Base-by-base conservation (phyloP, 2,797 vertebrate genomes). In the Pantherophis vulpinus region DNA sequence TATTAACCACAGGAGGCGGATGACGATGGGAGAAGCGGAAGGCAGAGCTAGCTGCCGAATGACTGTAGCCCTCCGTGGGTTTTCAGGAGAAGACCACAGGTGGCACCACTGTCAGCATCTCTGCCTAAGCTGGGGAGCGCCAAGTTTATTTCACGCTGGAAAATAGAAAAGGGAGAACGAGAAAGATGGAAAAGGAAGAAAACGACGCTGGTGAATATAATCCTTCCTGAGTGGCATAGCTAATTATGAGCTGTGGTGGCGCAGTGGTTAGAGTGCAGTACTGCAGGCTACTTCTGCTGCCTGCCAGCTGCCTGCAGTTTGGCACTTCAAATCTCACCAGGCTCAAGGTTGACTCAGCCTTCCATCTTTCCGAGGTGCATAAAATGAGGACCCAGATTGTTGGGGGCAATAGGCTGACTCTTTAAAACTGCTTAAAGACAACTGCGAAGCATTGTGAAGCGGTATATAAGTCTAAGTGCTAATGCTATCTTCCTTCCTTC, bases 81-180 rank as follows among this genome's bases (percentile, higher is more conserved):
- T n/a, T 86, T 79, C 54, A n/a, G 63, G 8, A 2, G 58, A 93
- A 91, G n/a, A 93, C 96, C 91, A 87, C 88, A 83, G 86, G 92
- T 89, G 88, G 95, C 83, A 86, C 91, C 87, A 93, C 92, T 94
- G 94, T 93, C 93, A 59, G 93, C 95, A 94, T 93, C 94, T 97
- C 94, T 94, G 94, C 94, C 95, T 94, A 86, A 93, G 91, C 91
- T 51, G 18, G 87, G 95, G 74, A 94, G 96, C 87, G 92, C 90
- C 66, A 32, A 61, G n/a, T 89, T 94, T 96, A 94, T 93, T 92
- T 95, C 95, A 96, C 0, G 94, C 97, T 98, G 97, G 94, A 97
- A 98, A 96, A 97, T 37, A 97, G 94, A 97, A 94, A 93, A 93
- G 90, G 95, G 92, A 93, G 61, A 66, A 91, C 92, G 88, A 95